A percentile compares a stretch with the other conserved stretches of the same genome.
These are phyloP conservation scores for Oreochromis grahami DNA, from an alignment of 2,797 vertebrate genomes.

Conservation along the genomic window DNA sequence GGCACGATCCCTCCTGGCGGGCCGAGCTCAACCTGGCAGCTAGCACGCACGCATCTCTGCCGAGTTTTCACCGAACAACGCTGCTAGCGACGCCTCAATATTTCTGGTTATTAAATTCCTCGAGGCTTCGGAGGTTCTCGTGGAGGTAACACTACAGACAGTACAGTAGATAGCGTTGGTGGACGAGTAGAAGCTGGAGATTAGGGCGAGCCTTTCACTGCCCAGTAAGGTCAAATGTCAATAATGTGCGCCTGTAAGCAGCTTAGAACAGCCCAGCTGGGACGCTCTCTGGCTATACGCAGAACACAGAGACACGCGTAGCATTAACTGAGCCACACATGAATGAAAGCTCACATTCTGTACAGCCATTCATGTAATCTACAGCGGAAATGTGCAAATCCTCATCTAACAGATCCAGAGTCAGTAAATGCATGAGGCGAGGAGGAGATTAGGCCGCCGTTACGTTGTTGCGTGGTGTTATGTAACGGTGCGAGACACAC, in stretches of 20 bases:
- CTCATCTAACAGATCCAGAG: slow-evolving; percentile 31
- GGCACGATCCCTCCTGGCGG: not conserved
- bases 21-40: slow-evolving; percentile 16
- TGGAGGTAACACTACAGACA: not conserved
- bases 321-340: slow-evolving; percentile 39
- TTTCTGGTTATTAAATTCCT: slow-evolving; percentile 6
- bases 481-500: not conserved
- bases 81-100: not conserved
- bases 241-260: slow-evolving; percentile 55
- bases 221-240: slow-evolving; percentile 56
- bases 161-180: not conserved
- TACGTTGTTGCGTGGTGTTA: slow-evolving; percentile 31
- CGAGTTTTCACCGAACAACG: not conserved
- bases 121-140: not conserved
- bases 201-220: slow-evolving; percentile 57
- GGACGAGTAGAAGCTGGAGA: slow-evolving; percentile 8
- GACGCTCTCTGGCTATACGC: slow-evolving; percentile 17
- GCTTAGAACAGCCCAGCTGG: slow-evolving; percentile 38
- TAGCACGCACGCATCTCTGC: not conserved
- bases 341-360: slow-evolving; percentile 31
- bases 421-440: slow-evolving; percentile 22
- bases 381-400: slow-evolving; percentile 49
- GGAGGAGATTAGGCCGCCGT: slow-evolving; percentile 33
- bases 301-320: slow-evolving; percentile 9
- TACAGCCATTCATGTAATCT: slow-evolving; percentile 60